These are phyloP conservation scores for Poeciliopsis retropinna DNA, from an alignment of 2,113 vertebrate species.

Conservation along the genomic window DNA sequence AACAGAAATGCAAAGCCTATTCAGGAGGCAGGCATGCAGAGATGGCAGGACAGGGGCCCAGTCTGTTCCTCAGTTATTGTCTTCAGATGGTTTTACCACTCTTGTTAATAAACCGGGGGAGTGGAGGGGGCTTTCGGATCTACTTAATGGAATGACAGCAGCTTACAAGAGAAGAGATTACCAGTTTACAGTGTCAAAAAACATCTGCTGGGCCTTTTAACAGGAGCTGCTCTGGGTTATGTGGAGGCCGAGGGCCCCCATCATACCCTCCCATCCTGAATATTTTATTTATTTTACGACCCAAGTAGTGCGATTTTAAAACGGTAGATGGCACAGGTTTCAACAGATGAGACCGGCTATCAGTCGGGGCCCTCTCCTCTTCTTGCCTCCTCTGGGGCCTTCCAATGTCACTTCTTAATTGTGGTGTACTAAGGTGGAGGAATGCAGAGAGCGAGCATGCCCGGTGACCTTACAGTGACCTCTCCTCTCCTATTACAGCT, in stretches of 20 bases:
- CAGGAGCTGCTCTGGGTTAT: constrained; percentile 88
- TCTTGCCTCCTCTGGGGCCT: constrained; percentile 62
- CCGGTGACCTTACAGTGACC: constrained; percentile 80
- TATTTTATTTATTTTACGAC: constrained; percentile 80
- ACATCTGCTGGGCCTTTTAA: constrained; percentile 93
- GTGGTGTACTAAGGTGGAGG: constrained; percentile 80
- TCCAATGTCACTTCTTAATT: constrained; percentile 85
- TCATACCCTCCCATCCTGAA: constrained; percentile 55
- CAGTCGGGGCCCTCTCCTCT: constrained; percentile 72
- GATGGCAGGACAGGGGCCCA: constrained; percentile 63
- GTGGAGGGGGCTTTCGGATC: constrained; percentile 81
- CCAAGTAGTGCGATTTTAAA: constrained; percentile 80
- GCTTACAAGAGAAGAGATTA: constrained; percentile 91
- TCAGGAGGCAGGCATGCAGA: constrained; percentile 65
- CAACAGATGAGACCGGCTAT: constrained; percentile 71
- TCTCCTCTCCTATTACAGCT: constrained; percentile 80
- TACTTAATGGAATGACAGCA: constrained; percentile 94
- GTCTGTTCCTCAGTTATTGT: constrained; percentile 89
- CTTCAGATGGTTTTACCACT: constrained; percentile 95
- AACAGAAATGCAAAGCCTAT: constrained; percentile 83
- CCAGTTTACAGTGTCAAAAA: constrained; percentile 92
- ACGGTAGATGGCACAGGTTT: constrained; percentile 75
- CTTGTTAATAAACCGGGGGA: constrained; percentile 89
- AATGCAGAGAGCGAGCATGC: constrained; percentile 81
- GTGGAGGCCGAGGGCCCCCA: constrained; percentile 84